A percentile compares a stretch with the other conserved stretches of the same genome.
Evolutionary conservation across 2,113 vertebrate genomes (phyloP).

Genomic region (Excalfactoria chinensis): DNA sequence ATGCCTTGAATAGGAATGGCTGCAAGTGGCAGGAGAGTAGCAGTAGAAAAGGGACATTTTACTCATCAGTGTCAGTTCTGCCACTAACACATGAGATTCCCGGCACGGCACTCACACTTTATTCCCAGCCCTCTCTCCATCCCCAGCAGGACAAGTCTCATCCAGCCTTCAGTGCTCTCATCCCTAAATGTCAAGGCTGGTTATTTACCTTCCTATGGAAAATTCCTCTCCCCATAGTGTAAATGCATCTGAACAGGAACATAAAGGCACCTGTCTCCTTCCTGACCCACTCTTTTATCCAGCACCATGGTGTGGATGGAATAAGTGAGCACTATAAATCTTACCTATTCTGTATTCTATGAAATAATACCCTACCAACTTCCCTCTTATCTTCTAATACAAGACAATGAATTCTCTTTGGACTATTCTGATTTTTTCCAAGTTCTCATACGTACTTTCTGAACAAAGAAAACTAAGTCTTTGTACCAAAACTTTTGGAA

Average conservation of each 20-base stretch:
- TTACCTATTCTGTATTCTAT: conserved; percentile 13
- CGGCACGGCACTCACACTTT: background rate
- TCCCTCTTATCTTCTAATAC: conserved; percentile 22
- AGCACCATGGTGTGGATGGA: background rate
- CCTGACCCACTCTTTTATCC: background rate
- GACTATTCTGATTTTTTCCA: conserved; percentile 19
- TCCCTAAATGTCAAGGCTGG: rapidly evolving
- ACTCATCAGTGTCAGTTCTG: background rate
- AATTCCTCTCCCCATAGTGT: background rate
- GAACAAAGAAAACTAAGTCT: background rate
- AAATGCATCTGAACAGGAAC: background rate
- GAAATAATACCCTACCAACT: background rate
- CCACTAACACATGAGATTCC: background rate
- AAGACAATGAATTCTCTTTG: conserved; percentile 2
- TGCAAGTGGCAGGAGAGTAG: conserved; percentile 10
- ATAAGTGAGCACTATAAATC: background rate
- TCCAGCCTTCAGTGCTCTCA: background rate
- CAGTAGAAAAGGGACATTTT: background rate
- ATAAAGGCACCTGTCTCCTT: background rate
- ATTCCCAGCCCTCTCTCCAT: background rate
- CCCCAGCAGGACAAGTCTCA: background rate
- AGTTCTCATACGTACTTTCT: conserved; percentile 22
- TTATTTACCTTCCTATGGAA: background rate
- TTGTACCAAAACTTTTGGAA: conserved; percentile 24
- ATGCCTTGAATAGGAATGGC: conserved; percentile 68